phyloP scores from a whole-genome alignment of 2,797 vertebrate genomes.

The Xyrichtys novacula region DNA sequence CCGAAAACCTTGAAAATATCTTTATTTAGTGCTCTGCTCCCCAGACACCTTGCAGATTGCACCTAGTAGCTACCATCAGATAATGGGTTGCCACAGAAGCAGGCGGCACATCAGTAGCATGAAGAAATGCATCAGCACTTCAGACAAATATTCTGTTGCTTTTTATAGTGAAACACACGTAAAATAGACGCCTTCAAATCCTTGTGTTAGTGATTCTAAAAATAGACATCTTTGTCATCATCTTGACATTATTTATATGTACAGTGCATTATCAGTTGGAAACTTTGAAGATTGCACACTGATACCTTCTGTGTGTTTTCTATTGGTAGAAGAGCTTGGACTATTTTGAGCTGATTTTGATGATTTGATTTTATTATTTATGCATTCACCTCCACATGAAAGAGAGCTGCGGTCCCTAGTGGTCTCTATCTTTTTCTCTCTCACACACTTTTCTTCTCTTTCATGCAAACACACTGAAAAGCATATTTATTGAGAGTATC shows the following conservation, averaged over 20 bases:
- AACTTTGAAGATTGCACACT: slow-evolving; percentile 48
- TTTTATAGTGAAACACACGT: slow-evolving; percentile 41
- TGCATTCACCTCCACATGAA: slow-evolving; percentile 82
- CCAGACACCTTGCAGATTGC: slow-evolving; percentile 59
- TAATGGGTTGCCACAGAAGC: slow-evolving; percentile 48
- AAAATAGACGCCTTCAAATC: slow-evolving; percentile 21
- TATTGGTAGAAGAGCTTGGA: slow-evolving; percentile 23
- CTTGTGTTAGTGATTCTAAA: neutral
- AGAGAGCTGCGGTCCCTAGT: slow-evolving; percentile 70
- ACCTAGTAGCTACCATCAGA: slow-evolving; percentile 60
- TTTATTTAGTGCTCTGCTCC: slow-evolving; percentile 65
- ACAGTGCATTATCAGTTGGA: slow-evolving; percentile 39
- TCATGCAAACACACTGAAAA: slow-evolving; percentile 35
- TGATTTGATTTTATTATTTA: slow-evolving; percentile 80
- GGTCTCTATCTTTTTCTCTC: slow-evolving; percentile 53
- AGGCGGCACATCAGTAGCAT: slow-evolving; percentile 47
- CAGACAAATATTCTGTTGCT: slow-evolving; percentile 21
- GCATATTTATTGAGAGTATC: slow-evolving; percentile 47
- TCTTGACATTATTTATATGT: slow-evolving; percentile 22
- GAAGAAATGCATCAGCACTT: slow-evolving; percentile 25
- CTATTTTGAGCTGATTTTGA: slow-evolving; percentile 78
- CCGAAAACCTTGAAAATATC: slow-evolving; percentile 69
- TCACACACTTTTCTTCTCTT: slow-evolving; percentile 40
- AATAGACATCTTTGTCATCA: slow-evolving; percentile 19
- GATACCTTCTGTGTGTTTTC: slow-evolving; percentile 30